Percentiles rank a stretch among this genome's conserved stretches.
Conservation (phyloP, 2,797 vertebrate species). For the Premnoplex brunnescens region DNA sequence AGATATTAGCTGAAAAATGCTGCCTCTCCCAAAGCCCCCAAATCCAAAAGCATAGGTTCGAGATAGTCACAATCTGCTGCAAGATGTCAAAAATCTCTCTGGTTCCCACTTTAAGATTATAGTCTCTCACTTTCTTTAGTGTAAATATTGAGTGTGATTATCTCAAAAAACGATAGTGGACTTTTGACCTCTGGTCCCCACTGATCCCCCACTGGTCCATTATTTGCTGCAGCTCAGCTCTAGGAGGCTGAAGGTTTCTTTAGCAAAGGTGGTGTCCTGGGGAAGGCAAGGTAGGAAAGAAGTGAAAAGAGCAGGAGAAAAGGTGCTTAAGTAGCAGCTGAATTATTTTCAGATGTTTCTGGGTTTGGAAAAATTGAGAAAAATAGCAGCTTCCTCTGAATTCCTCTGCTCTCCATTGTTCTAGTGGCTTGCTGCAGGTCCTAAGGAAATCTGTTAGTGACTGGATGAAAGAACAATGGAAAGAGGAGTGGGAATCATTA, state of each 20-base stretch:
- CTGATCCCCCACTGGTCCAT: neutral
- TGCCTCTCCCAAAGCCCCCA: fast-evolving
- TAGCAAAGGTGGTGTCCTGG: neutral
- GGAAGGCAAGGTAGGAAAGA: neutral
- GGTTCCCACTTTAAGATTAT: neutral
- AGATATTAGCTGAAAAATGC: neutral
- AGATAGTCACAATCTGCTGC: neutral
- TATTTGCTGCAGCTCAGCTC: neutral
- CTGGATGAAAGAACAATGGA: neutral
- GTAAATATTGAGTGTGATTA: neutral
- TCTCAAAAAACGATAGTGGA: neutral
- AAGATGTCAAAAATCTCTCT: neutral
- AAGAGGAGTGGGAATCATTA: slow-evolving; percentile 30
- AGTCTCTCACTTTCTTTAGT: neutral
- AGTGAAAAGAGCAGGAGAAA: neutral
- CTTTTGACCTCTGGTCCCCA: neutral
- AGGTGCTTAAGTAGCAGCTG: neutral
- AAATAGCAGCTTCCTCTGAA: neutral
- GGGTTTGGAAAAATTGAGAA: neutral
- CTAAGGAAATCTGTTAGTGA: neutral
- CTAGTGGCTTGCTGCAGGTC: neutral
- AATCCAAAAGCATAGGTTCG: neutral
- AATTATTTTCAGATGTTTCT: neutral
- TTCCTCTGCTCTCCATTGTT: neutral
- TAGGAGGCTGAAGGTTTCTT: neutral